phyloP scores from a whole-genome alignment of 2,888 invertebrate genomes.

The Sinohyriopsis cumingii region DNA sequence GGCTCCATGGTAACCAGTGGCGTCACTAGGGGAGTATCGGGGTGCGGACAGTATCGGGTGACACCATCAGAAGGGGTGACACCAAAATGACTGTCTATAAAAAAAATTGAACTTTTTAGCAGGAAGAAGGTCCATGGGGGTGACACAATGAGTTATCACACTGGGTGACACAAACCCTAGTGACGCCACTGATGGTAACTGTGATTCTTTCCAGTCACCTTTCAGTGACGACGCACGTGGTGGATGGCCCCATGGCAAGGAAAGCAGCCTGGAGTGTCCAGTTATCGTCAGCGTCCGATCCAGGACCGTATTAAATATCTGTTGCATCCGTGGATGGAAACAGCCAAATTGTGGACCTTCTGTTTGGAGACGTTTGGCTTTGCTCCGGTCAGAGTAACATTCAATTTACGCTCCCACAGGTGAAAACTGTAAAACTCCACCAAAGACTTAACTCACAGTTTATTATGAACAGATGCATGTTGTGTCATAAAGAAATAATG shows the following conservation, averaged over 20 bases:
- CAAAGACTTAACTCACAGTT: no score
- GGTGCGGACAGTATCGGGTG: not conserved
- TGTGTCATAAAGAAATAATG: no score
- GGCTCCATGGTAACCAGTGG: slow-evolving; percentile 29
- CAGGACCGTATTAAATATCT: slow-evolving; percentile 36
- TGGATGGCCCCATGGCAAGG: slow-evolving; percentile 14
- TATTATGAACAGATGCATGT: no score
- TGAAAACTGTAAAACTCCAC: no score
- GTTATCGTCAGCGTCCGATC: slow-evolving; percentile 34
- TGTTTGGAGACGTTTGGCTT: slow-evolving; percentile 70
- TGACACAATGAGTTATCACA: not conserved
- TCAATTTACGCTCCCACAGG: slow-evolving; percentile 51
- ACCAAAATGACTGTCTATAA: no score
- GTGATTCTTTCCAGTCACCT: not conserved
- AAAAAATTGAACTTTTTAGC: no score
- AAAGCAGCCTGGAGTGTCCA: slow-evolving; percentile 49
- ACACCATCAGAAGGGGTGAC: no score
- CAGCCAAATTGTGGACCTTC: slow-evolving; percentile 49
- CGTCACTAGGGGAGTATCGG: not conserved
- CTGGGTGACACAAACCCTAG: no score
- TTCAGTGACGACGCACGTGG: not conserved
- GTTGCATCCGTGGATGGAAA: slow-evolving; percentile 22
- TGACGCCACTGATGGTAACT: no score
- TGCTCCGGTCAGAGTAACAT: slow-evolving; percentile 70
- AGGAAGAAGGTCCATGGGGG: not conserved